phyloP scores from a whole-genome alignment of 2,113 vertebrate species.

The Brienomyrus longianalis region DNA sequence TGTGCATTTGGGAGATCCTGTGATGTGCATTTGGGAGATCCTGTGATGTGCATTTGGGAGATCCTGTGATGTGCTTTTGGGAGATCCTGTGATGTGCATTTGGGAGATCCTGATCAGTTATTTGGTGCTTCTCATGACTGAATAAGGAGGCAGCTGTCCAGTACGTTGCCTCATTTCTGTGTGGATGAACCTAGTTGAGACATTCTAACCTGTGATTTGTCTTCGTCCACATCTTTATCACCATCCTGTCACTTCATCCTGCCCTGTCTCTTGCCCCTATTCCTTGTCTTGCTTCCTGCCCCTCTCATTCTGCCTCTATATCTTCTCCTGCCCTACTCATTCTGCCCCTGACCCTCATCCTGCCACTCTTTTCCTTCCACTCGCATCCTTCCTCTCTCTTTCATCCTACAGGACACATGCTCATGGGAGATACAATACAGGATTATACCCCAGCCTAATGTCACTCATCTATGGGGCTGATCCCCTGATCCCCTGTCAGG shows the following conservation, averaged over 20 bases:
- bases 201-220: not conserved
- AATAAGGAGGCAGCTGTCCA: not conserved
- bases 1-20: no score
- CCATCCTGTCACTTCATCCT: not conserved
- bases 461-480: not conserved
- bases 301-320: not conserved
- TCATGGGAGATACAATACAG: conserved; percentile 7
- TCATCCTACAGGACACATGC: not conserved
- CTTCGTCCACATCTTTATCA: not conserved
- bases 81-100: not conserved
- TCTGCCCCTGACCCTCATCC: conserved; percentile 12
- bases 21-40: no score
- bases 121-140: not conserved
- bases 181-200: not conserved
- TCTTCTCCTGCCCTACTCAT: not conserved
- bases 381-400: conserved; percentile 34
- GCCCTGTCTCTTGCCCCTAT: not conserved
- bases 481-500: not conserved
- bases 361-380: conserved; percentile 35
- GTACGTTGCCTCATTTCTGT: not conserved
- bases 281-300: not conserved
- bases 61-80: no score
- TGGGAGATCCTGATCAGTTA: not conserved
- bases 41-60: no score
- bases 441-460: not conserved